A percentile compares a stretch with the other conserved stretches of the same genome.
Evolutionary conservation across 2,113 vertebrate species (phyloP).

Genomic region (Petaurus breviceps): DNA sequence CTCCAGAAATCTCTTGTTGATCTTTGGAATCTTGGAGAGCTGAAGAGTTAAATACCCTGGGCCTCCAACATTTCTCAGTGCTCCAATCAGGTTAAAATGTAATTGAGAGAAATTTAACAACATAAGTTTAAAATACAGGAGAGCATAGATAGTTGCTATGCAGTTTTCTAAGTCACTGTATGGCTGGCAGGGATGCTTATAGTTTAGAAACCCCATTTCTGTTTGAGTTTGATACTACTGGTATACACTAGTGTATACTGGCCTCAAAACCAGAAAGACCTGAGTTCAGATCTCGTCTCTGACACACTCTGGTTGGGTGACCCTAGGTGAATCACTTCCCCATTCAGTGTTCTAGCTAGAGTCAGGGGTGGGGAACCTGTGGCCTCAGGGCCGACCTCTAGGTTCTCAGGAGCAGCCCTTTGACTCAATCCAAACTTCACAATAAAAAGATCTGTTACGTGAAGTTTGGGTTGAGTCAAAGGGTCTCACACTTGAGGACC

Average conservation of each 20-base stretch:
- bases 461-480: too few species aligned
- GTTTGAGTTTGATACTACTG: neutral
- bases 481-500: too few species aligned
- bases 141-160: neutral
- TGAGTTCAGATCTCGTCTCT: neutral
- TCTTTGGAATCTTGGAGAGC: neutral
- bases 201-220: neutral
- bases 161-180: neutral
- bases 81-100: neutral
- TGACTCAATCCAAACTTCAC: too few species aligned
- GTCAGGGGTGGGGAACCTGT: too few species aligned
- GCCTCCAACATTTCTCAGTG: neutral
- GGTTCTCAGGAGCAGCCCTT: too few species aligned
- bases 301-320: neutral
- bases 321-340: neutral
- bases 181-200: neutral
- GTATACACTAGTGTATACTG: neutral
- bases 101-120: neutral
- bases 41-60: too few species aligned
- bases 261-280: neutral
- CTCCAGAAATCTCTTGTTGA: neutral
- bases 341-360: neutral
- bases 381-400: too few species aligned
- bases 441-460: too few species aligned
- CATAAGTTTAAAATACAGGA: neutral